Evolutionary conservation across 2,113 vertebrate species (phyloP), one percentile per base, ranked within the genome.

Genomic region (Oreotrochilus melanogaster): DNA sequence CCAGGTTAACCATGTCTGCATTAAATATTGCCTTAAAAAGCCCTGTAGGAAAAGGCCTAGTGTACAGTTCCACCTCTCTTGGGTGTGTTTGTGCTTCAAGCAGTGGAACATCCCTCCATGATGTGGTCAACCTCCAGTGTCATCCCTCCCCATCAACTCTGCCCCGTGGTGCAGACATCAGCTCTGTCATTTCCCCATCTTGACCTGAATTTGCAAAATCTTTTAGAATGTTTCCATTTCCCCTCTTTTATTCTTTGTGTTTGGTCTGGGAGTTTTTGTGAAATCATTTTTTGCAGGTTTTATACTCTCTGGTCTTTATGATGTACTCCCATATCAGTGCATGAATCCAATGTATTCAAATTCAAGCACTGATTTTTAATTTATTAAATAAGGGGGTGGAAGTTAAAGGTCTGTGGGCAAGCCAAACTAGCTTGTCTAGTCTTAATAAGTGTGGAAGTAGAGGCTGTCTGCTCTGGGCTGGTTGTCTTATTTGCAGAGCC

Each of bases 351-450:
- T 17, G 47, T 1, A 2, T 87, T 89, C 27, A 11, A 35, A 81
- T 75, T 22, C 53, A 65, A 54, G 57, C 6, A 31, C 54, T 85
- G 78, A 69, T 89, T 78, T 94, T 72, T 72, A 72, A 72, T 85
- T 78, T 72, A 28, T 85, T 75, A 66, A 93, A 57, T 62, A 42
- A 86, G 67, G 43, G 43, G 39, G 65, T 85, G 81, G 85, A 90
- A 94, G 86, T 47, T 54, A 45, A 87, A 92, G 78, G 57, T 93
- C 58, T 93, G 73, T 91, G 74, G 86, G 50, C 0, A 0, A 92
- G 84, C 70, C 72, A 85, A 94, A 93, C 94, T 50, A 69, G 93
- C 71, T 95, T 79, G 66, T 62, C 81, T 83, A 9, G 84, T 85
- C 50, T 81, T 86, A 95, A 87, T 93, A 88, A 94, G 66, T 25